These are phyloP conservation scores for Liasis olivaceus DNA, from an alignment of 2,797 vertebrate species.

Conservation along the genomic window DNA sequence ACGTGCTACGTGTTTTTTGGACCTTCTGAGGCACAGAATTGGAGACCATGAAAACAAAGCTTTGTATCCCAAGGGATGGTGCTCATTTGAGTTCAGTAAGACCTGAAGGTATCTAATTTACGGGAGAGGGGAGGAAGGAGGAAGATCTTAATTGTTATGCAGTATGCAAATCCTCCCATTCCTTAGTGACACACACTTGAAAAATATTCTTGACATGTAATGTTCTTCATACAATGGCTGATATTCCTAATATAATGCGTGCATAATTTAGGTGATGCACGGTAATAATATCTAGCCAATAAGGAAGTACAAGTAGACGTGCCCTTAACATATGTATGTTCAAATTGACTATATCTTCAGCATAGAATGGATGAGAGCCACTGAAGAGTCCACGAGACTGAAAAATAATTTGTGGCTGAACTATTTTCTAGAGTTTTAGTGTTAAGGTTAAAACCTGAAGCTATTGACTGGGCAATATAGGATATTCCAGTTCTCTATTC, in stretches of 20 bases:
- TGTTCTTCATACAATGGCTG: background rate
- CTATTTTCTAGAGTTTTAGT: background rate
- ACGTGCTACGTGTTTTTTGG: background rate
- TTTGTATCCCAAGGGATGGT: background rate
- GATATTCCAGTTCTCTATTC: background rate
- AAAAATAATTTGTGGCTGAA: background rate
- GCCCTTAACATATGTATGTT: background rate
- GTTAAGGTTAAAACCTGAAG: background rate
- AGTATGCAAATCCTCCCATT: background rate
- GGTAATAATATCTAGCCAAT: background rate
- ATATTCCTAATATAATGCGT: background rate
- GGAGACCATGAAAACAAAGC: background rate
- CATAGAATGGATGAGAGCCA: background rate
- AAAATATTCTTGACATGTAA: background rate
- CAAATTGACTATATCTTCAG: background rate
- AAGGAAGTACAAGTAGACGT: background rate
- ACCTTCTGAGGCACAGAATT: background rate
- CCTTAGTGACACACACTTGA: background rate
- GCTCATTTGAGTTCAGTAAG: background rate
- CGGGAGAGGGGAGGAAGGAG: background rate
- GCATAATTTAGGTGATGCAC: background rate
- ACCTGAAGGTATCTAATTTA: background rate
- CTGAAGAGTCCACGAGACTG: background rate
- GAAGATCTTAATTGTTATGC: background rate
- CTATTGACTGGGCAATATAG: background rate